A percentile compares a stretch with the other conserved stretches of the same genome.
Conservation (phyloP, 2,888 invertebrate species). For the Bhutanitis thaidina region DNA sequence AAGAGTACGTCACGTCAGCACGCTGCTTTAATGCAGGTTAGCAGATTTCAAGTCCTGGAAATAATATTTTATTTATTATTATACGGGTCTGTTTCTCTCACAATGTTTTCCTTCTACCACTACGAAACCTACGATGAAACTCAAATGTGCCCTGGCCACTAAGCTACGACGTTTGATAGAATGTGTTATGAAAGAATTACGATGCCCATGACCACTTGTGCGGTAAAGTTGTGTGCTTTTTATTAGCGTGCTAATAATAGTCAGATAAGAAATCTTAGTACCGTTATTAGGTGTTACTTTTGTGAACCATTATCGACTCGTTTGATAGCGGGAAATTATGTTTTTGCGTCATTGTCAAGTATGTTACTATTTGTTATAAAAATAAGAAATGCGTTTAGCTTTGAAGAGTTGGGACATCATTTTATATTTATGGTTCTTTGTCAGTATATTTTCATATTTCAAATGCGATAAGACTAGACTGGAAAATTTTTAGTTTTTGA, state of each 20-base stretch:
- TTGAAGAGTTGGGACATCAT: not conserved
- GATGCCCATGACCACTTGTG: conserved; percentile 15
- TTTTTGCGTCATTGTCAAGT: conserved; percentile 3
- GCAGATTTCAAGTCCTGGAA: too few species aligned
- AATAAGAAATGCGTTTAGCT: not conserved
- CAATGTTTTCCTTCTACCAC: too few species aligned
- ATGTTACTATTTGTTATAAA: conserved; percentile 2
- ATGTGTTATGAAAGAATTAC: conserved; percentile 15
- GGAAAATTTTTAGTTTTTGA: too few species aligned
- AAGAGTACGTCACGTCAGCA: too few species aligned
- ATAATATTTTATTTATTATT: too few species aligned
- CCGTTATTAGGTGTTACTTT: conserved; percentile 17
- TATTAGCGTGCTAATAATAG: conserved; percentile 21
- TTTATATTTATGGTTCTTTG: too few species aligned
- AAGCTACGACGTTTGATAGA: not conserved
- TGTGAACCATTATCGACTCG: conserved; percentile 5
- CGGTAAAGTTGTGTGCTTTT: conserved; percentile 15
- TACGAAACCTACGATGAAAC: too few species aligned
- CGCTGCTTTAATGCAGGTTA: too few species aligned
- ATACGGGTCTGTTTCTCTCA: too few species aligned
- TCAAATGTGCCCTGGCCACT: too few species aligned
- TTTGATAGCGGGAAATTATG: not conserved
- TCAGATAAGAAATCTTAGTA: conserved; percentile 10
- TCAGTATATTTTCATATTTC: too few species aligned
- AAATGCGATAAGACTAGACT: too few species aligned